Evolutionary conservation across 2,113 vertebrate species (phyloP).

Genomic region (Xerus inauris): DNA sequence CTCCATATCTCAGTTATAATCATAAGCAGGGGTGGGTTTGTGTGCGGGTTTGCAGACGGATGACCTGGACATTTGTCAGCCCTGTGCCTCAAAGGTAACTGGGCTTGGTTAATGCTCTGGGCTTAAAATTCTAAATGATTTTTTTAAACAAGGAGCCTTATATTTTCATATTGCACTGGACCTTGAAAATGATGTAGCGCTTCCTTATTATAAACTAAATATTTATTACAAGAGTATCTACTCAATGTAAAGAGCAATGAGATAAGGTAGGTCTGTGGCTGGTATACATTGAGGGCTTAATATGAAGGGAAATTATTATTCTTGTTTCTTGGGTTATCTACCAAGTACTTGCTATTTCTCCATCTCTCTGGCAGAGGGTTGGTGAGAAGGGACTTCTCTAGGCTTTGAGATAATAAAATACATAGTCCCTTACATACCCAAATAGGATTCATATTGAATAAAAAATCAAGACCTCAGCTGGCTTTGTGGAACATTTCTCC

Average conservation of each 20-base stretch:
- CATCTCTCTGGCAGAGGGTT: neutral
- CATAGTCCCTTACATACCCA: neutral
- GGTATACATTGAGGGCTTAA: neutral
- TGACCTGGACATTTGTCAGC: neutral
- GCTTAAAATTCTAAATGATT: neutral
- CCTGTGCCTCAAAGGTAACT: neutral
- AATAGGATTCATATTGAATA: neutral
- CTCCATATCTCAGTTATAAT: neutral
- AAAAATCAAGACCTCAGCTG: neutral
- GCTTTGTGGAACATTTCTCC: neutral
- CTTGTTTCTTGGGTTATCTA: neutral
- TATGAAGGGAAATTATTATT: neutral
- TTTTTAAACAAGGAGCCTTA: neutral
- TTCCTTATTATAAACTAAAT: conserved; percentile 19
- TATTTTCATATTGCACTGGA: conserved; percentile 1
- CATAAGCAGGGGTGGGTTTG: neutral
- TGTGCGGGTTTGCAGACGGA: neutral
- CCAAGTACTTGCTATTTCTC: neutral
- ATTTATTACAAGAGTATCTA: neutral
- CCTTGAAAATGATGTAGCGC: neutral
- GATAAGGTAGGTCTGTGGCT: neutral
- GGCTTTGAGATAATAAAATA: neutral
- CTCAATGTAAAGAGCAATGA: neutral
- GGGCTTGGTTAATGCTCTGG: neutral
- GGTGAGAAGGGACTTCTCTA: neutral